Percentiles rank a stretch among this genome's conserved stretches.
Evolutionary conservation across 2,113 vertebrate species (phyloP).

Genomic region (Brachionichthys hirsutus): DNA sequence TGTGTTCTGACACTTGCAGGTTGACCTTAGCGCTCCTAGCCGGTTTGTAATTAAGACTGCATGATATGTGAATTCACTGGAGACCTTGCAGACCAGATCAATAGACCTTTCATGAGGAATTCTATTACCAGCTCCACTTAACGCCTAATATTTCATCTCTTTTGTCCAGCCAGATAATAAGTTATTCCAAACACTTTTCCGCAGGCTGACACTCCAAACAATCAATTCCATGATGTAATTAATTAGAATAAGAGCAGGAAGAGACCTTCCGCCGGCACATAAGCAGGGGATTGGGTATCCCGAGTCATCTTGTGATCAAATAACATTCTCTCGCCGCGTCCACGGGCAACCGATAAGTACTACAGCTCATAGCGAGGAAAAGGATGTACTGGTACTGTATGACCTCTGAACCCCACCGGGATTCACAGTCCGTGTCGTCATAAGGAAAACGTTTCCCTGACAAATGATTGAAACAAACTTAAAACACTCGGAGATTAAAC

Average conservation of each 20-base stretch:
- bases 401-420: conserved; percentile 10
- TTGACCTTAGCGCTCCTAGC: conserved; percentile 52
- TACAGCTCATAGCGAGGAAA: conserved; percentile 6
- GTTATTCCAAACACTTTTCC: conserved; percentile 75
- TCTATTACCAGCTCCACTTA: conserved; percentile 79
- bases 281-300: conserved; percentile 53
- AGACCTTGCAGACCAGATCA: conserved; percentile 71
- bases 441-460: conserved; percentile 17
- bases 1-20: conserved; percentile 28
- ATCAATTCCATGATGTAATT: conserved; percentile 77
- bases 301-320: conserved; percentile 40
- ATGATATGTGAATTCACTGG: conserved; percentile 71
- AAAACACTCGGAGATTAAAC: conserved; percentile 20
- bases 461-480: conserved; percentile 35
- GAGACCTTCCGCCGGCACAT: conserved; percentile 41
- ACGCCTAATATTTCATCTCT: conserved; percentile 81
- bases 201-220: conserved; percentile 67
- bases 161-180: conserved; percentile 74
- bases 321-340: background rate
- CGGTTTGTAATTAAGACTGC: conserved; percentile 76
- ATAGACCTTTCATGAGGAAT: conserved; percentile 77
- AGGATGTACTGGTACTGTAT: background rate
- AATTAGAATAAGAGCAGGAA: conserved; percentile 67
- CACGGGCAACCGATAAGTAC: background rate
- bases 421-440: conserved; percentile 17